Conservation (phyloP, 2,797 vertebrate species). For the Meriones psammophilus region DNA sequence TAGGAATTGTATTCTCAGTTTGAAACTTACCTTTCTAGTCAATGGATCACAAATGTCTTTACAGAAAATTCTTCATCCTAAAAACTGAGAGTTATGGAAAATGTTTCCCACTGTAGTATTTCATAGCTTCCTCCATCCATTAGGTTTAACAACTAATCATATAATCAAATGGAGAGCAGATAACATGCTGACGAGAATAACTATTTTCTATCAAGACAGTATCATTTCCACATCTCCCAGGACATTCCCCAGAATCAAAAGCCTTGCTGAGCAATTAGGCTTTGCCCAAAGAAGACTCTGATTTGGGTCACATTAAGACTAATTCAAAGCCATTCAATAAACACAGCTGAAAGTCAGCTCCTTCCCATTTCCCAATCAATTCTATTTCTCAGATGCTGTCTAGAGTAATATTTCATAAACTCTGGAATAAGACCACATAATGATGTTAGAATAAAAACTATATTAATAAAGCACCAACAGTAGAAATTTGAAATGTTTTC, state of each 20-base stretch:
- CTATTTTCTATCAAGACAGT: neutral
- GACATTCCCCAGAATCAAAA: neutral
- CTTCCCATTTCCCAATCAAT: neutral
- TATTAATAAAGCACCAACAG: neutral
- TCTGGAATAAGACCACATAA: neutral
- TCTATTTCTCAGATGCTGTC: neutral
- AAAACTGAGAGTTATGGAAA: neutral
- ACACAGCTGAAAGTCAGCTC: neutral
- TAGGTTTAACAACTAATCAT: neutral
- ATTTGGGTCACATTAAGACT: neutral
- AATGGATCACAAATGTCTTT: neutral
- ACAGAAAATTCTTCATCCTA: neutral
- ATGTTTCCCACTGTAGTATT: neutral
- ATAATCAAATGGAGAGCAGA: neutral
- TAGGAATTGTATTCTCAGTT: neutral
- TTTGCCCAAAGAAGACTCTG: neutral
- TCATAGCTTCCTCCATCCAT: neutral
- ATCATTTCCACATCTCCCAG: neutral
- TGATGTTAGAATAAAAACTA: neutral
- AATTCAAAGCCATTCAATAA: neutral
- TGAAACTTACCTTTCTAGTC: neutral
- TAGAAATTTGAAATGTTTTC: slow-evolving; percentile 34
- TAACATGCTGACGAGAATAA: neutral
- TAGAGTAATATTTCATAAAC: neutral
- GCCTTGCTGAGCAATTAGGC: neutral